Percentiles rank a stretch among this genome's conserved stretches.
phyloP scores from a whole-genome alignment of 2,113 vertebrate species.

The Protobothrops mucrosquamatus region DNA sequence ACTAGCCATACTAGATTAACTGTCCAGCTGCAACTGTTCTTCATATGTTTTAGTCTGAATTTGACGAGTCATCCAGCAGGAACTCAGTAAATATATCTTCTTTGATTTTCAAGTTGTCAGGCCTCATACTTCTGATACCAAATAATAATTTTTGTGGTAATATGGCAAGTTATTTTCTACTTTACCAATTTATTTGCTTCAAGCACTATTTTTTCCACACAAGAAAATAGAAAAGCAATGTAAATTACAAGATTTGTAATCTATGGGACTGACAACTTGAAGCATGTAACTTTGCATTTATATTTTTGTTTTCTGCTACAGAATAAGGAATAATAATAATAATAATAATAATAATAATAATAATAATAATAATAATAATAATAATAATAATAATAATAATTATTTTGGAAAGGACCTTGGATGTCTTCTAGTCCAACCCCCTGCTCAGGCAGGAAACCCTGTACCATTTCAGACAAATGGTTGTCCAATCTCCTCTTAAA shows the following conservation, averaged over 20 bases:
- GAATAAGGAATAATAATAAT: no score
- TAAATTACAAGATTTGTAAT: not conserved
- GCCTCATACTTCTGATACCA: not conserved
- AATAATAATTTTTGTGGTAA: not conserved
- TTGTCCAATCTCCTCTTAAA: no score
- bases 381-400: no score
- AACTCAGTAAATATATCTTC: not conserved
- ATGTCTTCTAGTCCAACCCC: no score
- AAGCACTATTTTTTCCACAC: not conserved
- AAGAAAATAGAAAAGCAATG: no score
- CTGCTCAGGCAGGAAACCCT: no score
- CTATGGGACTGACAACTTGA: not conserved
- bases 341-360: no score
- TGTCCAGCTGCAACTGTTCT: not conserved
- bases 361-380: no score
- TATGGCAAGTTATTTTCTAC: not conserved
- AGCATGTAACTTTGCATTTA: not conserved
- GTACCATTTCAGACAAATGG: no score
- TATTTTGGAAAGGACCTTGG: no score
- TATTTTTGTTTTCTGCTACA: not conserved
- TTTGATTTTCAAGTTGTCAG: not conserved
- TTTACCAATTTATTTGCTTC: not conserved
- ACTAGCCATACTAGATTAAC: not conserved
- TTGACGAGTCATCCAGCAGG: not conserved
- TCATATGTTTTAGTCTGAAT: not conserved